A percentile compares a stretch with the other conserved stretches of the same genome.
Conservation (phyloP, 2,797 vertebrate species). For the Onychomys torridus region DNA sequence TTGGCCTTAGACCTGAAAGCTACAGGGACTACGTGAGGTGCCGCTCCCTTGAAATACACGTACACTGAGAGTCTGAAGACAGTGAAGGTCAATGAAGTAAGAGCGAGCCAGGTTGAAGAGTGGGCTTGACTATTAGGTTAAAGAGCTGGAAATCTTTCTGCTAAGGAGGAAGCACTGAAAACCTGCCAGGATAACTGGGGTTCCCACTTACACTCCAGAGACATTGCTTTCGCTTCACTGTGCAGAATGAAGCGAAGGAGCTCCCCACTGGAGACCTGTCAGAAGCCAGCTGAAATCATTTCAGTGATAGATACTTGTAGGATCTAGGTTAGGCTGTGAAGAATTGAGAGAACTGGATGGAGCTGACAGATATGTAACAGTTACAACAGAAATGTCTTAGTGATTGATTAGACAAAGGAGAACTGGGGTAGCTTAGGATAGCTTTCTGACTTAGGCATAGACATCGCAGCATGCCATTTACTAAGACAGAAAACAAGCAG, state of each 20-base stretch:
- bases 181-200: background rate
- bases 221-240: background rate
- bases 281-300: background rate
- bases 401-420: background rate
- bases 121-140: background rate
- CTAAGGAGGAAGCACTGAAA: background rate
- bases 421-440: background rate
- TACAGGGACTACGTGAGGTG: background rate
- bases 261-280: background rate
- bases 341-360: background rate
- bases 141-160: background rate
- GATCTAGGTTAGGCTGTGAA: background rate
- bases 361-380: slow-evolving; percentile 10
- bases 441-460: slow-evolving; percentile 14
- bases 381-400: slow-evolving; percentile 3
- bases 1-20: background rate
- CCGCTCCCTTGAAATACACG: background rate
- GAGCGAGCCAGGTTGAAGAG: background rate
- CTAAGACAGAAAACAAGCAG: background rate
- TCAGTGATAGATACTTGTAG: background rate
- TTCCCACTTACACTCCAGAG: background rate
- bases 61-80: background rate
- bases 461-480: background rate
- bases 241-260: background rate
- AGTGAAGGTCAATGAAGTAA: background rate